These are phyloP conservation scores for Anaspis maculata DNA, from an alignment of 2,888 invertebrate species.

Conservation along the genomic window DNA sequence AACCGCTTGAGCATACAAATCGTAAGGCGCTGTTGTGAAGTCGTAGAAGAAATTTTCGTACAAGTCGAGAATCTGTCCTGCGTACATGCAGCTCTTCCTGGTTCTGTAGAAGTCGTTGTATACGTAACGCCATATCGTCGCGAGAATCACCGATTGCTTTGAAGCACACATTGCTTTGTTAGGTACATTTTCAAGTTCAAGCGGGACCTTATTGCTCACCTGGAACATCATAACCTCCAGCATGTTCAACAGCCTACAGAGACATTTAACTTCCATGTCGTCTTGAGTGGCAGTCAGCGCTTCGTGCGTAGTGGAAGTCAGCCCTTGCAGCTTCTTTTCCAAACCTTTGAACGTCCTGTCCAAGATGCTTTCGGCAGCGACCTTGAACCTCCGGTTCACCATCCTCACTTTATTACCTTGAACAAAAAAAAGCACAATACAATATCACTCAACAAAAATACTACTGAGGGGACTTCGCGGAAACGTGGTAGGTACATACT, in stretches of 20 bases:
- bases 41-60: slow-evolving; percentile 26
- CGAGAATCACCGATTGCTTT: slow-evolving; percentile 27
- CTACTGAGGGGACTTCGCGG: background rate
- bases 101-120: slow-evolving; percentile 28
- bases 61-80: slow-evolving; percentile 29
- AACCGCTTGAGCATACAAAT: slow-evolving; percentile 27
- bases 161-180: no score
- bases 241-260: slow-evolving; percentile 29
- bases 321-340: slow-evolving; percentile 20
- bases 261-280: slow-evolving; percentile 32
- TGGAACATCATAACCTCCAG: slow-evolving; percentile 31
- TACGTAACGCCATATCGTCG: slow-evolving; percentile 35
- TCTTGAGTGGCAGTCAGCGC: slow-evolving; percentile 28
- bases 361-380: slow-evolving; percentile 29
- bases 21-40: slow-evolving; percentile 26
- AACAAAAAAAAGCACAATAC: no score
- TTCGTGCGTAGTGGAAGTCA: slow-evolving; percentile 22
- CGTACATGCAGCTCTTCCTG: slow-evolving; percentile 30
- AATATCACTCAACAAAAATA: slow-evolving; percentile 2
- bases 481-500: slow-evolving; percentile 18
- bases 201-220: slow-evolving; percentile 8
- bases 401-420: slow-evolving; percentile 28
- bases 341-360: slow-evolving; percentile 26
- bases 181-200: no score
- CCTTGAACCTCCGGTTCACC: slow-evolving; percentile 30